Evolutionary conservation across 1,140 invertebrate species (phyloP).

Genomic region (Drosophila insularis): DNA sequence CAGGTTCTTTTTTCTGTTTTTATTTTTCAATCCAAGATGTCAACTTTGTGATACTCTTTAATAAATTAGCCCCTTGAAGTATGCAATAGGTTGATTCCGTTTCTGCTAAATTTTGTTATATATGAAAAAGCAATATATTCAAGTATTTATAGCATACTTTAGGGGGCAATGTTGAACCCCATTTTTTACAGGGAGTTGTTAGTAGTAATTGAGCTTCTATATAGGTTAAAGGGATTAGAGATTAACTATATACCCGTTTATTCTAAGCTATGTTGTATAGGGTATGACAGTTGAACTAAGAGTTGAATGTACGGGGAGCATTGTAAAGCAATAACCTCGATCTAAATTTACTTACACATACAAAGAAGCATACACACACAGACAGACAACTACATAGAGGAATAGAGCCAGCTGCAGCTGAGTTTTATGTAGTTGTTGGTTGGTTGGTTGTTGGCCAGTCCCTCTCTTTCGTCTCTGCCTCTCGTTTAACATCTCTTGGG

Average conservation of each 20-base stretch:
- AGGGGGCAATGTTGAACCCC: too few relatives aligned
- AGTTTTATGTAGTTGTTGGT: constrained; percentile 19
- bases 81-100: too few relatives aligned
- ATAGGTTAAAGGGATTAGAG: background rate
- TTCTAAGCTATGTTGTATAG: constrained; percentile 4
- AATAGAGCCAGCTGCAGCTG: constrained; percentile 26
- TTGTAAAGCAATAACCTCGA: constrained; percentile 80
- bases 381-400: constrained; percentile 26
- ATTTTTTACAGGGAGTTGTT: too few relatives aligned
- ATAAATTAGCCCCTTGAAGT: too few relatives aligned
- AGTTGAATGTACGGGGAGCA: constrained; percentile 79
- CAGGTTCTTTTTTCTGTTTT: constrained; percentile 28
- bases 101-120: too few relatives aligned
- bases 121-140: too few relatives aligned
- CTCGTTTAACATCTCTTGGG: background rate
- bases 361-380: constrained; percentile 51
- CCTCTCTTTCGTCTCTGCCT: background rate
- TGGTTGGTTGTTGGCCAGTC: background rate
- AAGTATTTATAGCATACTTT: too few relatives aligned
- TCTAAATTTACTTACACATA: constrained; percentile 79
- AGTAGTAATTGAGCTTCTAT: too few relatives aligned
- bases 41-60: background rate
- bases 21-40: background rate
- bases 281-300: constrained; percentile 11
- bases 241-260: background rate